Conservation (phyloP, 2,888 invertebrate genomes). For the Diloba caeruleocephala region DNA sequence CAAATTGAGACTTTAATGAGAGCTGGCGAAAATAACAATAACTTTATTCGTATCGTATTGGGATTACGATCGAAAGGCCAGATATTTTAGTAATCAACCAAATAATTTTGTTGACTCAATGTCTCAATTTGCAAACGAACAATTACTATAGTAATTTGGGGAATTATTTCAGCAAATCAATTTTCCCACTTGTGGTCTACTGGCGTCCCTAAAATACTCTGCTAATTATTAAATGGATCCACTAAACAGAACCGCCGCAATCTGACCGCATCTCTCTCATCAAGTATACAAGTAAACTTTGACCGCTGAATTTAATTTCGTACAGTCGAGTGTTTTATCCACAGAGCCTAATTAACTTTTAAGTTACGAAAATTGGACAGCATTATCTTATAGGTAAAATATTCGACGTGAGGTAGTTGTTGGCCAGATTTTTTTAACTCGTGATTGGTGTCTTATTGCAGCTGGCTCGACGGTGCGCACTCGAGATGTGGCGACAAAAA, state of each 20-base stretch:
- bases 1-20: too few relatives aligned
- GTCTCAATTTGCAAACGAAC: conserved; percentile 9
- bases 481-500: too few relatives aligned
- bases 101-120: neutral
- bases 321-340: neutral
- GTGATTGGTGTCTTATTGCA: too few relatives aligned
- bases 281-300: neutral
- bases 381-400: too few relatives aligned
- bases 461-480: too few relatives aligned
- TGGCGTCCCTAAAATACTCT: conserved; percentile 2
- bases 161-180: conserved; percentile 28
- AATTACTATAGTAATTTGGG: conserved; percentile 10
- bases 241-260: conserved; percentile 16
- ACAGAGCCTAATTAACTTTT: neutral
- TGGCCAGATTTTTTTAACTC: too few relatives aligned
- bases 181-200: conserved; percentile 26
- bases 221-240: conserved; percentile 30
- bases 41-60: too few relatives aligned
- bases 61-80: neutral
- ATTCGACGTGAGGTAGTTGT: too few relatives aligned
- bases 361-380: too few relatives aligned
- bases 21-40: too few relatives aligned
- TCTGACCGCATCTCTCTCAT: conserved; percentile 18
- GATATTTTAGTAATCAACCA: neutral
- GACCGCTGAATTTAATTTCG: neutral